Percentiles rank a stretch among this genome's conserved stretches.
phyloP scores from a whole-genome alignment of 1,140 invertebrate species.

The Caenorhabditis remanei region DNA sequence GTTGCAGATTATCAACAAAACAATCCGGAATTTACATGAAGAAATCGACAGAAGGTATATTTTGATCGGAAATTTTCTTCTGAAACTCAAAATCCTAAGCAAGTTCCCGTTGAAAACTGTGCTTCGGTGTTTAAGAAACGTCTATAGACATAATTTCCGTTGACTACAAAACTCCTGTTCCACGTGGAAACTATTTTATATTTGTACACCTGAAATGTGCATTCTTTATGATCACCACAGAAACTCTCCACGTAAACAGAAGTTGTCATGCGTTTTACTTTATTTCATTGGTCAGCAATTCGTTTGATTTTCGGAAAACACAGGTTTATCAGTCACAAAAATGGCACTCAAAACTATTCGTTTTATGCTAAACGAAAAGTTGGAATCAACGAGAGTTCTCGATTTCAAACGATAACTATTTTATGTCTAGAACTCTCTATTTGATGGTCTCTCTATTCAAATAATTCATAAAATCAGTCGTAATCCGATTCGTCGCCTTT shows the following conservation, averaged over 20 bases:
- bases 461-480: neutral
- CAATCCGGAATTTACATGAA: too few species aligned
- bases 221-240: neutral
- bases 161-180: neutral
- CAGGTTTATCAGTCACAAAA: neutral
- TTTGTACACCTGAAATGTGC: constrained; percentile 26
- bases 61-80: too few species aligned
- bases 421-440: neutral
- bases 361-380: constrained; percentile 44
- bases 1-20: too few species aligned
- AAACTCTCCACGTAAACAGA: neutral
- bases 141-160: too few species aligned
- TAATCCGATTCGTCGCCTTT: constrained; percentile 5
- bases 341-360: constrained; percentile 25
- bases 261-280: constrained; percentile 25
- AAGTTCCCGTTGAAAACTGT: too few species aligned
- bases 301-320: constrained; percentile 24
- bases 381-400: neutral
- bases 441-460: neutral
- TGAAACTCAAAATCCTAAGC: too few species aligned
- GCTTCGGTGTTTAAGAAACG: too few species aligned
- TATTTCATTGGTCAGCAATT: constrained; percentile 2
- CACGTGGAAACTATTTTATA: neutral
- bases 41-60: too few species aligned
- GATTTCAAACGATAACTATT: constrained; percentile 12